A percentile compares a stretch with the other conserved stretches of the same genome.
Conservation (phyloP, 2,888 invertebrate genomes). For the Synanthedon formicaeformis region DNA sequence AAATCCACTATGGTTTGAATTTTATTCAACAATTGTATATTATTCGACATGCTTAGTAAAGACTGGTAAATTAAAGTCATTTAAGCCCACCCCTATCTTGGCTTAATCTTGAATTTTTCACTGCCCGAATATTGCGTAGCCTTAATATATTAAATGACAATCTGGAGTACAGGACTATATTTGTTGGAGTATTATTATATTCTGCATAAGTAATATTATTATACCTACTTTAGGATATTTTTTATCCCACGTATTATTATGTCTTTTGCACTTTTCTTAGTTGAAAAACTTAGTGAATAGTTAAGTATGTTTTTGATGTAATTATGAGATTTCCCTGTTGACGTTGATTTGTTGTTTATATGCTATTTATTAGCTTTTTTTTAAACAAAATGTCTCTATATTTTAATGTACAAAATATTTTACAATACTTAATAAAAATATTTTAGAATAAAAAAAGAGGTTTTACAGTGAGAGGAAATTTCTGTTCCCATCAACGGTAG, state of each 20-base stretch:
- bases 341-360: slow-evolving; percentile 6
- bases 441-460: slow-evolving; percentile 4
- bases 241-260: neutral
- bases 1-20: slow-evolving; percentile 61
- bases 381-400: slow-evolving; percentile 2
- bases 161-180: neutral
- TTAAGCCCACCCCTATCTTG: too few species aligned
- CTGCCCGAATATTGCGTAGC: neutral
- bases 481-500: slow-evolving; percentile 61
- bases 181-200: neutral
- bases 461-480: slow-evolving; percentile 62
- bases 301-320: neutral
- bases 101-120: neutral
- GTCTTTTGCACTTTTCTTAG: neutral
- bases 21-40: neutral
- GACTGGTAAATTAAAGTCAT: too few species aligned
- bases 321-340: neutral
- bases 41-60: neutral
- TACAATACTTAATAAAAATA: slow-evolving; percentile 4
- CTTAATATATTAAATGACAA: neutral
- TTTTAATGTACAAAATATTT: slow-evolving; percentile 4
- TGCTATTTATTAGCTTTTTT: slow-evolving; percentile 5
- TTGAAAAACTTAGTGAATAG: neutral
- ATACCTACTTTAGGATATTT: neutral
- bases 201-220: neutral